These are phyloP conservation scores for Leptinotarsa rubiginosa DNA, from an alignment of 2,888 invertebrate genomes.

Conservation along the genomic window DNA sequence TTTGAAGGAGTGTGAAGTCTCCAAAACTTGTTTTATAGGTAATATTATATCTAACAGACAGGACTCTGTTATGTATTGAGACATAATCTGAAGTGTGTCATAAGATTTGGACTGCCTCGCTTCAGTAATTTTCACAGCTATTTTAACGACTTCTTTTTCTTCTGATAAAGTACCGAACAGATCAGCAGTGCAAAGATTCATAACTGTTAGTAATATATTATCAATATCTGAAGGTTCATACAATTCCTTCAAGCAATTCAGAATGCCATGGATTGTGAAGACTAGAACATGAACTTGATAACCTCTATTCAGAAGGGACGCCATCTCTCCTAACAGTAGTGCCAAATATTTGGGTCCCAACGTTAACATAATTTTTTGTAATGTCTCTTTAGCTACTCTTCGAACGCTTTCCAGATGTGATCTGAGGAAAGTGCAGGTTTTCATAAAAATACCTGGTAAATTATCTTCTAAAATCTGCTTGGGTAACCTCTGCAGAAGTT, in stretches of 20 bases:
- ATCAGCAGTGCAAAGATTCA: slow-evolving; percentile 80
- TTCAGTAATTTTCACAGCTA: slow-evolving; percentile 84
- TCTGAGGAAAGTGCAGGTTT: slow-evolving; percentile 90
- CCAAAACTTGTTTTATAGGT: slow-evolving; percentile 85
- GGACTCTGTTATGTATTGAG: slow-evolving; percentile 81
- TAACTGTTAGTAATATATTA: slow-evolving; percentile 74
- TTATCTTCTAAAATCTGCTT: slow-evolving; percentile 78
- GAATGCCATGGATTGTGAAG: slow-evolving; percentile 86
- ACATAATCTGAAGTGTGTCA: slow-evolving; percentile 84
- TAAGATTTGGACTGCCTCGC: slow-evolving; percentile 88
- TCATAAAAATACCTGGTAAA: slow-evolving; percentile 87
- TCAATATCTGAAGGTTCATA: slow-evolving; percentile 85
- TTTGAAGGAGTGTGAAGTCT: slow-evolving; percentile 83
- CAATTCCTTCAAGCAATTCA: slow-evolving; percentile 78
- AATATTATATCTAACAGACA: slow-evolving; percentile 81
- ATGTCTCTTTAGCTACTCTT: slow-evolving; percentile 86
- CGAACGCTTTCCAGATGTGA: slow-evolving; percentile 90
- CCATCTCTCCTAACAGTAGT: slow-evolving; percentile 83
- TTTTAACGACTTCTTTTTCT: slow-evolving; percentile 91
- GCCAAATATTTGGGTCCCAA: slow-evolving; percentile 86
- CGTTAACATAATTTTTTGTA: slow-evolving; percentile 89
- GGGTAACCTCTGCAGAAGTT: slow-evolving; percentile 89
- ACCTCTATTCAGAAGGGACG: slow-evolving; percentile 83
- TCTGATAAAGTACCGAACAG: slow-evolving; percentile 89
- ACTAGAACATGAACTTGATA: slow-evolving; percentile 95